These are phyloP conservation scores for Hippocampus barbouri DNA, from an alignment of 2,113 vertebrate genomes.

Conservation along the genomic window DNA sequence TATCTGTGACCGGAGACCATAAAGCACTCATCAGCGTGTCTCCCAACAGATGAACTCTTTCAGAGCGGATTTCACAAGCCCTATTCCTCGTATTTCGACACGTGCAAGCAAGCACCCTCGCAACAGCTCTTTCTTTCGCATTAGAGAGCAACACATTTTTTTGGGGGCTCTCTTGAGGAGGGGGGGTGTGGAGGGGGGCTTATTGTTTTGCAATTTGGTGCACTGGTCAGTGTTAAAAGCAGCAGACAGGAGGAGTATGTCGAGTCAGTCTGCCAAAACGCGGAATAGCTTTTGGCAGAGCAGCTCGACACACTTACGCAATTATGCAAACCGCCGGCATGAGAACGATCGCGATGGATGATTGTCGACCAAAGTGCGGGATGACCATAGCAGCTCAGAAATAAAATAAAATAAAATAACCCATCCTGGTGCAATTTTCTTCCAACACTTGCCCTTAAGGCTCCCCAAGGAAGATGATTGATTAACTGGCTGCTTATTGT, in stretches of 20 bases:
- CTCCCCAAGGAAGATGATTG: too few relatives aligned
- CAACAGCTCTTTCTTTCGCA: slow-evolving; percentile 20
- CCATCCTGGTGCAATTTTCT: slow-evolving; percentile 7
- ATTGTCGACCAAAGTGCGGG: slow-evolving; percentile 57
- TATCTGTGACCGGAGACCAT: slow-evolving; percentile 33
- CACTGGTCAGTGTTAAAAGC: slow-evolving; percentile 22
- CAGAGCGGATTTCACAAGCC: slow-evolving; percentile 41
- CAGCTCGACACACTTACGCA: not conserved
- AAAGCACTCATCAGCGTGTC: slow-evolving; percentile 20
- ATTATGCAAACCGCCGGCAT: slow-evolving; percentile 50
- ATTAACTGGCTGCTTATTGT: too few relatives aligned
- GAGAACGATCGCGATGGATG: slow-evolving; percentile 49
- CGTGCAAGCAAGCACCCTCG: slow-evolving; percentile 10
- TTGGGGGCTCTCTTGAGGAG: slow-evolving; percentile 2
- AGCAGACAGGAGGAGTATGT: slow-evolving; percentile 19
- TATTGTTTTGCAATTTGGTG: slow-evolving; percentile 33
- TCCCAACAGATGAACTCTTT: slow-evolving; percentile 35
- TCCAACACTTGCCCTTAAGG: not conserved
- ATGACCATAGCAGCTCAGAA: slow-evolving; percentile 12
- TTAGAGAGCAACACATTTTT: slow-evolving; percentile 18
- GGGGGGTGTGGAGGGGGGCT: not conserved
- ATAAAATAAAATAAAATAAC: slow-evolving; percentile 16
- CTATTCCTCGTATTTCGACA: slow-evolving; percentile 20
- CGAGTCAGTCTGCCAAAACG: slow-evolving; percentile 43
- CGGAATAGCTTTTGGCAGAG: slow-evolving; percentile 56